phyloP scores from a whole-genome alignment of 2,113 vertebrate species.

The Stegostoma tigrinum region DNA sequence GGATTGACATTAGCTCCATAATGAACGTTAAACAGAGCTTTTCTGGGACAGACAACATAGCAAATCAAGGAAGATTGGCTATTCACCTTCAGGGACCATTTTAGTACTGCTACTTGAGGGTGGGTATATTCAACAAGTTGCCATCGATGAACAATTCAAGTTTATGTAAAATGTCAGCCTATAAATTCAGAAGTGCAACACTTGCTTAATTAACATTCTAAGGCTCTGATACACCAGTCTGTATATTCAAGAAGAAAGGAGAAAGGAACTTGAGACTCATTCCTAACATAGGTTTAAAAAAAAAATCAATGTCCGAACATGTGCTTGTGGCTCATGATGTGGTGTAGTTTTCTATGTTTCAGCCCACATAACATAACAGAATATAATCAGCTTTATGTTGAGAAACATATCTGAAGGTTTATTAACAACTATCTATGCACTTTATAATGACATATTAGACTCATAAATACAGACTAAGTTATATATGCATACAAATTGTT shows the following conservation, averaged over 20 bases:
- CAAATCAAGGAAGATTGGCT: neutral
- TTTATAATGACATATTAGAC: too few species aligned
- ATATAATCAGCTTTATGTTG: too few species aligned
- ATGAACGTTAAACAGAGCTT: neutral
- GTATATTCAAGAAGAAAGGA: neutral
- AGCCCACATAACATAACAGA: too few species aligned
- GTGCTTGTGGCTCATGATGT: too few species aligned
- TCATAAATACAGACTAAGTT: too few species aligned
- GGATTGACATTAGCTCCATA: too few species aligned
- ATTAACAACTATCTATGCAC: too few species aligned
- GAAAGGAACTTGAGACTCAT: neutral
- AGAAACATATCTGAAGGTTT: too few species aligned
- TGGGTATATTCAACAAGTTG: neutral
- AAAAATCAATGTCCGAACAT: too few species aligned
- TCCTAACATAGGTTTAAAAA: neutral
- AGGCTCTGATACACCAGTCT: neutral
- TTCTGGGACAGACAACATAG: neutral
- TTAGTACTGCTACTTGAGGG: neutral
- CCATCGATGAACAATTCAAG: neutral
- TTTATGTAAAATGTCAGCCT: neutral
- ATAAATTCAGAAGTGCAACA: neutral
- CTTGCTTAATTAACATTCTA: neutral
- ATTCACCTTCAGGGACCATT: neutral
- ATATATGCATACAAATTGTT: too few species aligned
- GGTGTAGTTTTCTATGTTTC: too few species aligned